Evolutionary conservation across 2,113 vertebrate genomes (phyloP).

Genomic region (Notothenia rossii): DNA sequence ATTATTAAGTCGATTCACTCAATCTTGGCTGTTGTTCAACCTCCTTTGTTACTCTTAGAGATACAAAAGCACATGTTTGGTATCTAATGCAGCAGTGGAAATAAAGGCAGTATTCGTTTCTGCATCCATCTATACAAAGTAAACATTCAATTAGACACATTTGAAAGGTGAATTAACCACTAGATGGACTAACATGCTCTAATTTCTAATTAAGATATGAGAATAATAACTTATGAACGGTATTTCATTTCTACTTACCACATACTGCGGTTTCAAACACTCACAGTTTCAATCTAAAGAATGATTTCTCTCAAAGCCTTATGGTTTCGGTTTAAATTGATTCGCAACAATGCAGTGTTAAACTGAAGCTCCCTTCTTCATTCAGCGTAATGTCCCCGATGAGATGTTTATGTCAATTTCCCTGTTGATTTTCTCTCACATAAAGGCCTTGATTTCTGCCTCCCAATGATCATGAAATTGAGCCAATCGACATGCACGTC

Average conservation of each 20-base stretch:
- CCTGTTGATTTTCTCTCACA: constrained; percentile 89
- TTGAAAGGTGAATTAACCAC: constrained; percentile 7
- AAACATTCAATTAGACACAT: background rate
- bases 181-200: constrained; percentile 13
- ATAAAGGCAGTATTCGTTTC: background rate
- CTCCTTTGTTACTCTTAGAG: constrained; percentile 49
- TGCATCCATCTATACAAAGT: background rate
- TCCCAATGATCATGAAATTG: constrained; percentile 91
- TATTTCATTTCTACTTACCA: background rate
- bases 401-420: constrained; percentile 91
- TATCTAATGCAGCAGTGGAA: constrained; percentile 22
- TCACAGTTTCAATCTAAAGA: constrained; percentile 21
- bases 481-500: constrained; percentile 88
- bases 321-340: constrained; percentile 56
- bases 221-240: constrained; percentile 2
- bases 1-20: constrained; percentile 64
- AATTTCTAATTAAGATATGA: constrained; percentile 6
- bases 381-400: constrained; percentile 70
- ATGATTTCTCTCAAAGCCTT: constrained; percentile 12
- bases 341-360: constrained; percentile 39
- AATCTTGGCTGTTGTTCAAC: constrained; percentile 36
- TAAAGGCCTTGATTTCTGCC: constrained; percentile 88
- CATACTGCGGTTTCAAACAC: background rate
- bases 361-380: constrained; percentile 51
- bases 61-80: constrained; percentile 16